Evolutionary conservation across 1,140 invertebrate species (phyloP).

Genomic region (Radopholus similis): DNA sequence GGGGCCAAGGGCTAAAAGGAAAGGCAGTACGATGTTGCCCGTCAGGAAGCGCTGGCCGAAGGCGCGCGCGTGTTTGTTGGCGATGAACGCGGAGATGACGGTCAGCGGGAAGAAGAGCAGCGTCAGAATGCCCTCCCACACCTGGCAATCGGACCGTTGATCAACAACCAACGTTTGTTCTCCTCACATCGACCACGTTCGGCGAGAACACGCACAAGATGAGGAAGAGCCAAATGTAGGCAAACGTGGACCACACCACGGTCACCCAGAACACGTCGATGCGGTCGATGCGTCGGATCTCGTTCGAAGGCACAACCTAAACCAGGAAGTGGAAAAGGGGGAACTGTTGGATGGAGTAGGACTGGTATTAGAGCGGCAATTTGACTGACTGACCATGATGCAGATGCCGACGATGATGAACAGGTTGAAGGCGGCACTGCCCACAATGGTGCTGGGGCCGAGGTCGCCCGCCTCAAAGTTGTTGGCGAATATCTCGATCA

Average conservation of each 20-base stretch:
- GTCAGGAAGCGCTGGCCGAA: constrained; percentile 38
- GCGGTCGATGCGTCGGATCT: constrained; percentile 61
- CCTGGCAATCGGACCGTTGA: constrained; percentile 14
- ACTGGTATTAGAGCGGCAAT: too few species aligned
- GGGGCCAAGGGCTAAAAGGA: constrained; percentile 14
- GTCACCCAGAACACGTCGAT: constrained; percentile 62
- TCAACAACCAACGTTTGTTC: not conserved
- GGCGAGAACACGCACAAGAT: constrained; percentile 60
- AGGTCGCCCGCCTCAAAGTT: constrained; percentile 61
- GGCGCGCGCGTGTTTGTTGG: constrained; percentile 39
- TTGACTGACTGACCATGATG: constrained; percentile 66
- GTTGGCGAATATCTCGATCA: constrained; percentile 62
- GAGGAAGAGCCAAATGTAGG: constrained; percentile 64
- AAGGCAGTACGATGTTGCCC: constrained; percentile 35
- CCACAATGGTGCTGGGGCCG: constrained; percentile 63
- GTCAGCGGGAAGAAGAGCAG: constrained; percentile 66
- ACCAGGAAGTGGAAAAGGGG: constrained; percentile 32
- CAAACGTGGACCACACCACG: constrained; percentile 62
- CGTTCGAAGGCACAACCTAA: constrained; percentile 61
- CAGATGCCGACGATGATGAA: constrained; percentile 57
- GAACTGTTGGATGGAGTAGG: not conserved
- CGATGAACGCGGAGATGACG: constrained; percentile 64
- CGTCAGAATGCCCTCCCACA: constrained; percentile 66
- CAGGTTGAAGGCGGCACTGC: constrained; percentile 65
- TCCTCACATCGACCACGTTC: constrained; percentile 54